Conservation (phyloP, 1,140 invertebrate genomes). For the Drosophila suzukii region DNA sequence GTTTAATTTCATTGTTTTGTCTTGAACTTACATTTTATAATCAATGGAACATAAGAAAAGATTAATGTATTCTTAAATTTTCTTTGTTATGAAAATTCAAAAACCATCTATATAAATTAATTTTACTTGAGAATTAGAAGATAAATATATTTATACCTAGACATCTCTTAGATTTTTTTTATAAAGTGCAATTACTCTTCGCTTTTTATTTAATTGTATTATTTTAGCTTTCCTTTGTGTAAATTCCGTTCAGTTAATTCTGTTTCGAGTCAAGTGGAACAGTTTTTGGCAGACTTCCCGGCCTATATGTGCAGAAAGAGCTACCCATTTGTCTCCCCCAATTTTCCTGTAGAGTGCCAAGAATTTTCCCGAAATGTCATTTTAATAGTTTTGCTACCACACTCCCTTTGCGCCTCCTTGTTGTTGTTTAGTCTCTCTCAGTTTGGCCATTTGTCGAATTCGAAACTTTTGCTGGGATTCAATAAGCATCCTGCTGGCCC, state of each 20-base stretch:
- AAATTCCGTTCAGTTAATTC: slow-evolving; percentile 10
- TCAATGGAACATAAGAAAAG: no score
- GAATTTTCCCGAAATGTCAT: slow-evolving; percentile 31
- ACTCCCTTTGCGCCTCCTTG: background rate
- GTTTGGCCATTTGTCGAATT: slow-evolving; percentile 43
- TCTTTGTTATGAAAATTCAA: no score
- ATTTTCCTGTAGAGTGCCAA: slow-evolving; percentile 23
- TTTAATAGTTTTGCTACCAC: slow-evolving; percentile 34
- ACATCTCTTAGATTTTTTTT: no score
- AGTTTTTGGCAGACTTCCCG: slow-evolving; percentile 6
- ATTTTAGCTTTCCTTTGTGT: background rate
- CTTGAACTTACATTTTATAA: background rate
- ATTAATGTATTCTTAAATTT: background rate
- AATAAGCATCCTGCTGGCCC: slow-evolving; percentile 7
- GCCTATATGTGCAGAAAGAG: background rate
- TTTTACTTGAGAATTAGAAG: no score
- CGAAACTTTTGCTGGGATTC: slow-evolving; percentile 27
- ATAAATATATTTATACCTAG: no score
- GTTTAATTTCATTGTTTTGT: background rate
- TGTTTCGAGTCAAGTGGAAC: background rate
- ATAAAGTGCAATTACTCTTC: no score
- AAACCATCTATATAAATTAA: no score
- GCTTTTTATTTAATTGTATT: background rate
- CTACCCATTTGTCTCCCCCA: background rate
- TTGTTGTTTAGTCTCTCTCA: slow-evolving; percentile 1